A percentile compares a stretch with the other conserved stretches of the same genome.
phyloP scores from a whole-genome alignment of 23 tunicate genomes.

The Oikopleura vanhoeffeni region DNA sequence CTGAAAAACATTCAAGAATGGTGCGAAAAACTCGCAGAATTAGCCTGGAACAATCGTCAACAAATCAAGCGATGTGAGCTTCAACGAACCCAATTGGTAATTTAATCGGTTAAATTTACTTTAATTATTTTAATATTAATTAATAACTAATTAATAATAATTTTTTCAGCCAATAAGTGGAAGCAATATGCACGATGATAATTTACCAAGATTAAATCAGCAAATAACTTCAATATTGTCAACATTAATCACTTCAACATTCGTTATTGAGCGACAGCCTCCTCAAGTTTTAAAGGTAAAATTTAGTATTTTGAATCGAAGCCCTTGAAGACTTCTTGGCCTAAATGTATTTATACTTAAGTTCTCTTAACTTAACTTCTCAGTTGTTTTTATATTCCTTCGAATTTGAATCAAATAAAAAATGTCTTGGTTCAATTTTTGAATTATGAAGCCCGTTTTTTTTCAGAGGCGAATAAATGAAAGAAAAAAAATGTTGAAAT shows the following conservation, averaged over 20 bases:
- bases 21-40: not conserved
- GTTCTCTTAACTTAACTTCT: too few species aligned
- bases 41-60: not conserved
- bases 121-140: not conserved
- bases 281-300: slow-evolving; percentile 8
- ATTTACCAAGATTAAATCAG: not conserved
- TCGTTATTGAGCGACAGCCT: slow-evolving; percentile 10
- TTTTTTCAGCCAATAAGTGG: not conserved
- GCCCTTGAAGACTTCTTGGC: too few species aligned
- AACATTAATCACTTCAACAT: not conserved
- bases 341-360: too few species aligned
- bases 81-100: slow-evolving; percentile 2
- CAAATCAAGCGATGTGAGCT: not conserved
- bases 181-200: not conserved
- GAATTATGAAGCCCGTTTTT: too few species aligned
- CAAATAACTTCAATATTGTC: not conserved
- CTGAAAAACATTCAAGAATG: slow-evolving; percentile 1
- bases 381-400: too few species aligned
- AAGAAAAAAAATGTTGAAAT: too few species aligned
- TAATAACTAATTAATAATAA: not conserved
- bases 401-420: too few species aligned
- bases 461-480: too few species aligned
- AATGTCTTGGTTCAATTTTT: too few species aligned
- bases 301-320: too few species aligned
- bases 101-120: not conserved